phyloP scores from a whole-genome alignment of 2,888 invertebrate species.

The Nephrotoma appendiculata region DNA sequence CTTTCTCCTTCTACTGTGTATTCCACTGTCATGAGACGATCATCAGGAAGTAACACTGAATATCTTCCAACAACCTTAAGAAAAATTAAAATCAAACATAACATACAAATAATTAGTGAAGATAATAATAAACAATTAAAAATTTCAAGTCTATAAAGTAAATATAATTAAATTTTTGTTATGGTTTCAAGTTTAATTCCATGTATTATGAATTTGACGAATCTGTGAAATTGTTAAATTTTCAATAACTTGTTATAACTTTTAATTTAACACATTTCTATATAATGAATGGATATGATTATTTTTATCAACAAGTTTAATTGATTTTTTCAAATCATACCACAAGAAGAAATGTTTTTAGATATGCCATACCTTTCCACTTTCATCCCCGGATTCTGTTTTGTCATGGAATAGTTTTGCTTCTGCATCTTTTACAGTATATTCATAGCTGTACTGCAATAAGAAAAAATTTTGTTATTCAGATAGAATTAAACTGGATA shows the following conservation, averaged over 20 bases:
- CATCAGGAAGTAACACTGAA: conserved; percentile 52
- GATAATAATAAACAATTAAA: neutral
- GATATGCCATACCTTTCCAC: conserved; percentile 35
- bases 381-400: conserved; percentile 47
- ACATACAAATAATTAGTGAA: neutral
- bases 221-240: too few species aligned
- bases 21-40: conserved; percentile 56
- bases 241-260: too few species aligned
- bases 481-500: neutral
- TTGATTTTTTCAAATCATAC: neutral
- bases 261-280: too few species aligned
- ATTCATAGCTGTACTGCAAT: conserved; percentile 55
- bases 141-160: neutral
- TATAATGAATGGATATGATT: too few species aligned
- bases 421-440: conserved; percentile 56
- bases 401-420: conserved; percentile 53
- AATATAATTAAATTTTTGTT: neutral
- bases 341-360: neutral
- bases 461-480: conserved; percentile 1
- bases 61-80: conserved; percentile 44
- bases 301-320: too few species aligned
- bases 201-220: neutral
- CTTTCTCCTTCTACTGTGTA: conserved; percentile 56
- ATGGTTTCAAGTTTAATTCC: neutral
- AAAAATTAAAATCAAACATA: neutral